These are phyloP conservation scores for Cryptus viduatorius DNA, from an alignment of 2,888 invertebrate genomes.

Conservation along the genomic window DNA sequence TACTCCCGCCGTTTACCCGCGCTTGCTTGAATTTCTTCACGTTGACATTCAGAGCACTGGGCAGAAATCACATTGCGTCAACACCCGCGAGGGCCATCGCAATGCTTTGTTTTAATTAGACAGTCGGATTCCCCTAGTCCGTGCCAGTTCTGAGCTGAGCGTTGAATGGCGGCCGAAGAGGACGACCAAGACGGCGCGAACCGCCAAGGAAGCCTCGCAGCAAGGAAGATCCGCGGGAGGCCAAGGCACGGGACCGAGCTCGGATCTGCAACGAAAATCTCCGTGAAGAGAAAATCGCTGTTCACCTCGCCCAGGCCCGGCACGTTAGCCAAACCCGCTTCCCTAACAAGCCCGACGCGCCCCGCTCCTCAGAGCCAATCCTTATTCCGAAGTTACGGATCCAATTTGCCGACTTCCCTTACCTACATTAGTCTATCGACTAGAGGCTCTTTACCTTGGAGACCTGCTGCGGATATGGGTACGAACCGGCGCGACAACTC, in stretches of 20 bases:
- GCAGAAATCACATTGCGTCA: conserved; percentile 89
- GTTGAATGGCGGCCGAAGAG: conserved; percentile 83
- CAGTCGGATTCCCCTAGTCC: conserved; percentile 86
- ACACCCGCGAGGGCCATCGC: conserved; percentile 87
- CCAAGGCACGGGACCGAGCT: no score
- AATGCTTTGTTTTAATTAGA: conserved; percentile 86
- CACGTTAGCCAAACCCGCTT: no score
- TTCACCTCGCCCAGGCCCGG: no score
- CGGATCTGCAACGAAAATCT: no score
- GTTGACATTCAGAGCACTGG: conserved; percentile 88
- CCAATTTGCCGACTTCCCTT: conserved; percentile 90
- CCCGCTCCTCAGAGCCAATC: conserved; percentile 91
- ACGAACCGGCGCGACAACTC: no score
- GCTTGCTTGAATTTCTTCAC: conserved; percentile 88
- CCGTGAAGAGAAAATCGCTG: no score
- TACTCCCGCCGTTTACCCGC: conserved; percentile 87
- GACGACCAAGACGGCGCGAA: no score
- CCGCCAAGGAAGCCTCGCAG: no score
- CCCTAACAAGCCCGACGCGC: conserved; percentile 74
- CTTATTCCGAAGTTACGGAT: conserved; percentile 89
- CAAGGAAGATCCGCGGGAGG: no score
- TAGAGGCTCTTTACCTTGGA: conserved; percentile 90
- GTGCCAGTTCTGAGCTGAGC: conserved; percentile 86
- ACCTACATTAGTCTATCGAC: conserved; percentile 89
- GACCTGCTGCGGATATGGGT: no score